Percentiles rank a stretch among this genome's conserved stretches.
Conservation (phyloP, 2,888 invertebrate species). For the Mechanitis mazaeus region DNA sequence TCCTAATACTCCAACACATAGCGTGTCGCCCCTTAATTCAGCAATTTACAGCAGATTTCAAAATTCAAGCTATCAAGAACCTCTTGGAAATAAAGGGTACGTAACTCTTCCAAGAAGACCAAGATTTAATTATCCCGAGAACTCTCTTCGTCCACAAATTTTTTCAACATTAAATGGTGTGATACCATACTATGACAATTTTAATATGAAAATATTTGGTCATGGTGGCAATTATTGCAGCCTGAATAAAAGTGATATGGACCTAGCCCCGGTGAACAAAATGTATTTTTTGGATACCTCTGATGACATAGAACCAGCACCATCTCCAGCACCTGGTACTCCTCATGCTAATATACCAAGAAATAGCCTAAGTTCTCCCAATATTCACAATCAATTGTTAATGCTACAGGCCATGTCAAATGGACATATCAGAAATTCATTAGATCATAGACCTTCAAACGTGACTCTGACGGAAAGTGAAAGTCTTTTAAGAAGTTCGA, state of each 20-base stretch:
- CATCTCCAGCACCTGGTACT: constrained; percentile 72
- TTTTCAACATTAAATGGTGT: constrained; percentile 67
- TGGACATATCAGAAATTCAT: constrained; percentile 33
- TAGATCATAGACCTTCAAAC: constrained; percentile 56
- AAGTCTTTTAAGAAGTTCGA: constrained; percentile 45
- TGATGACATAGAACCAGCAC: constrained; percentile 69
- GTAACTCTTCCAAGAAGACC: constrained; percentile 91
- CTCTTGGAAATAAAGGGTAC: constrained; percentile 83
- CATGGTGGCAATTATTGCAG: constrained; percentile 86
- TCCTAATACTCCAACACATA: constrained; percentile 65
- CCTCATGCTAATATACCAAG: constrained; percentile 66
- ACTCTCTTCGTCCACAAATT: constrained; percentile 61
- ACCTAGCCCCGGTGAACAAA: constrained; percentile 73
- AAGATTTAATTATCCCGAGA: constrained; percentile 79
- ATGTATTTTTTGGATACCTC: constrained; percentile 63
- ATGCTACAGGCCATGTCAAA: constrained; percentile 61
- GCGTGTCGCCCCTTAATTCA: constrained; percentile 49
- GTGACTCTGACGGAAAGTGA: constrained; percentile 60
- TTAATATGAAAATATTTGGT: constrained; percentile 89
- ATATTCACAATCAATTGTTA: constrained; percentile 70
- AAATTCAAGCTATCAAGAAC: constrained; percentile 77
- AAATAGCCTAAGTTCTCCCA: constrained; percentile 72
- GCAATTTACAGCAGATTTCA: constrained; percentile 70
- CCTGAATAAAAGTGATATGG: constrained; percentile 82
- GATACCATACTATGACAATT: constrained; percentile 83